Evolutionary conservation across 2,888 invertebrate genomes (phyloP).

Genomic region (Lycaena phlaeas): DNA sequence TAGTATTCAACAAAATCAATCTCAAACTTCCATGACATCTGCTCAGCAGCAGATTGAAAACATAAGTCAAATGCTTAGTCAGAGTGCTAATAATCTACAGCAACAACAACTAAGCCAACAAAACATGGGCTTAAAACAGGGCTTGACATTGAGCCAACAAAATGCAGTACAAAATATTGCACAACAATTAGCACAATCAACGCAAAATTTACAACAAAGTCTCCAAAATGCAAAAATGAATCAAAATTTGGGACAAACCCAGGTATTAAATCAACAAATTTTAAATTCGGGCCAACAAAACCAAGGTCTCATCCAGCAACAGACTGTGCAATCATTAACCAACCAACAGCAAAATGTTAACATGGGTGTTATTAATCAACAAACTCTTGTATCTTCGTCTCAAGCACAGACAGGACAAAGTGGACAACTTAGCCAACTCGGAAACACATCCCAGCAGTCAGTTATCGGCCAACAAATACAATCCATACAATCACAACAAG

Average conservation of each 20-base stretch:
- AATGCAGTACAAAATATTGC: conserved; percentile 63
- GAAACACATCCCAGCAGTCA: conserved; percentile 46
- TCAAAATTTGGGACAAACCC: conserved; percentile 53
- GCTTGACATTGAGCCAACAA: conserved; percentile 55
- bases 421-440: conserved; percentile 59
- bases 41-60: conserved; percentile 76
- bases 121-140: conserved; percentile 59
- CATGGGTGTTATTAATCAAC: conserved; percentile 58
- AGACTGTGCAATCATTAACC: conserved; percentile 52
- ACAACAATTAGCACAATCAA: conserved; percentile 58
- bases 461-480: conserved; percentile 66
- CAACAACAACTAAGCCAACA: conserved; percentile 59
- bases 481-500: conserved; percentile 57
- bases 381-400: conserved; percentile 50
- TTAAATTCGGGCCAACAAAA: conserved; percentile 66
- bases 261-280: conserved; percentile 60
- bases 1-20: conserved; percentile 55
- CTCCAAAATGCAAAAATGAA: conserved; percentile 63
- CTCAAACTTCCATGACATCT: conserved; percentile 65
- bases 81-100: conserved; percentile 61
- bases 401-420: conserved; percentile 48
- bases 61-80: conserved; percentile 72
- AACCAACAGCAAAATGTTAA: conserved; percentile 62
- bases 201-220: conserved; percentile 50
- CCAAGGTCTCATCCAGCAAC: conserved; percentile 55